Base-by-base conservation (phyloP, 2,113 vertebrate species). In the Anseranas semipalmata region DNA sequence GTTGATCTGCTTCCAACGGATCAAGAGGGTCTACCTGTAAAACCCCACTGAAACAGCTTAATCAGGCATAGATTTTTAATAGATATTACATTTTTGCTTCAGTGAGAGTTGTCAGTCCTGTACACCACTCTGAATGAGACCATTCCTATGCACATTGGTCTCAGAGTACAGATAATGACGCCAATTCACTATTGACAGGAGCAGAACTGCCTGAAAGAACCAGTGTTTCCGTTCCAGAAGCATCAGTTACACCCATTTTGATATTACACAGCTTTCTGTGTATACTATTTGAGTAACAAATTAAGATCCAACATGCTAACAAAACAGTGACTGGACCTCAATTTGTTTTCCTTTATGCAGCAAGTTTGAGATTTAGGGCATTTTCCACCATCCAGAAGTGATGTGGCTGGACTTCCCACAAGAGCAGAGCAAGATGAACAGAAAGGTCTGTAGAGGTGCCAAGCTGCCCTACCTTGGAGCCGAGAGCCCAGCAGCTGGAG, bases 71-170 rank as follows among this genome's bases (percentile, higher is more conserved):
- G 15, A 10, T 1, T 12, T 46, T 53, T n/a, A 9, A 39, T 15
- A 46, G 41, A n/a, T 22, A 15, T 33, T 0, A 25, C 6, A 12
- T 52, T n/a, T 39, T 4, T 52, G 24, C 12, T 53, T 75, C 76
- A 45, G 16, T 5, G 70, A 50, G 48, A 27, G n/a, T 10, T 71
- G 39, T 2, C 46, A 71, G 67, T 7, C 50, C 76, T 21, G 27
- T 30, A 41, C 10, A 48, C 13, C 7, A 59, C 75, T 12, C 33
- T 33, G 18, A 58, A 35, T 0, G 7, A 60, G 48, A 32, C 28
- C 17, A 9, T 30, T 62, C 24, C 33, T 33, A 10, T 0, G 3
- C 2, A 1, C 0, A 0, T 0, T 10, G 27, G 3, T 10, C n/a
- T 33, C 33, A 3, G 3, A n/a, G 12, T 22, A 10, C 71, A 50